phyloP scores from a whole-genome alignment of 2,797 vertebrate genomes.

The Martes flavigula region DNA sequence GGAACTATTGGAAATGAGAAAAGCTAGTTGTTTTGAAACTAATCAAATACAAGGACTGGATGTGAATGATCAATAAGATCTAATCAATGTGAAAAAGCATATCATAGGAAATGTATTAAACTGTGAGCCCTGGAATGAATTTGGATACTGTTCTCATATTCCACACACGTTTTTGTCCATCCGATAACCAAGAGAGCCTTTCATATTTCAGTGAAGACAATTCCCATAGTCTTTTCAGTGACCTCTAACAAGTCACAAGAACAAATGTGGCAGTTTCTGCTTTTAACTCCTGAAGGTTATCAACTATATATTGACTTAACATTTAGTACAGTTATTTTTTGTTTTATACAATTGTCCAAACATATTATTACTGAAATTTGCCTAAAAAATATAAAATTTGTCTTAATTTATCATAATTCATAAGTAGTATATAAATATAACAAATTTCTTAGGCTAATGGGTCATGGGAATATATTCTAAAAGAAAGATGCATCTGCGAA shows the following conservation, averaged over 20 bases:
- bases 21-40: constrained; percentile 33
- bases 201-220: not conserved
- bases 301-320: not conserved
- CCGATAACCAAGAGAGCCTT: not conserved
- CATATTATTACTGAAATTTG: not conserved
- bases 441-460: not conserved
- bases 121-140: not conserved
- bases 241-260: not conserved
- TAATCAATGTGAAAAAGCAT: constrained; percentile 31
- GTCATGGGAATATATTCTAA: not conserved
- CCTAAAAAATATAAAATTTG: not conserved
- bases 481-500: not conserved
- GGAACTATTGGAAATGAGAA: constrained; percentile 32
- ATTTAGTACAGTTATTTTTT: not conserved
- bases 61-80: constrained; percentile 24
- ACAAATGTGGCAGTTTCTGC: not conserved
- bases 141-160: not conserved
- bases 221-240: not conserved
- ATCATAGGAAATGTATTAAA: not conserved
- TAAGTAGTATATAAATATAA: not conserved
- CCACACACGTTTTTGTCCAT: not conserved
- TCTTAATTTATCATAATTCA: constrained; percentile 24
- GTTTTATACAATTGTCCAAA: not conserved
- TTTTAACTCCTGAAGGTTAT: not conserved
- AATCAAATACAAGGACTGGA: not conserved